Evolutionary conservation across 64 coral and sea anemone species (phyloP).

Genomic region (Platygyra sinensis): DNA sequence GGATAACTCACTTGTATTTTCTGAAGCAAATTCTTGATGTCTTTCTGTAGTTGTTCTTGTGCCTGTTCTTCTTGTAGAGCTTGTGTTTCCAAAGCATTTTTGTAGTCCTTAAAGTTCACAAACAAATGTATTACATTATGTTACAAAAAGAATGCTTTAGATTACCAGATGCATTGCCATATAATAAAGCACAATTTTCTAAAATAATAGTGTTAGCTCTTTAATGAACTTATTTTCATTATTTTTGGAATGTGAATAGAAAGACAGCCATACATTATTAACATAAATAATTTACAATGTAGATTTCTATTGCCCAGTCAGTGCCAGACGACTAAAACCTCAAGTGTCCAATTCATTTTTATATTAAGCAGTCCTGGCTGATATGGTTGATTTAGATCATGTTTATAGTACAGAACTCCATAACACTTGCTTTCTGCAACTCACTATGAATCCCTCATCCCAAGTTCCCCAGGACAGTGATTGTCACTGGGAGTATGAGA

Average conservation of each 20-base stretch:
- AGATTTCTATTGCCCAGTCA: too few relatives aligned
- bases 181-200: too few relatives aligned
- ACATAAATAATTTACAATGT: too few relatives aligned
- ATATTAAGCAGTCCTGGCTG: too few relatives aligned
- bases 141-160: background rate
- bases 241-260: too few relatives aligned
- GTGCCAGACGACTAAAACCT: too few relatives aligned
- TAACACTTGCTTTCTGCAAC: background rate
- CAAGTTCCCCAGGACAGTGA: background rate
- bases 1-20: constrained; percentile 65
- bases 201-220: too few relatives aligned
- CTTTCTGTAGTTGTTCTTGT: constrained; percentile 60
- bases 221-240: too few relatives aligned
- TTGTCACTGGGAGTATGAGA: background rate
- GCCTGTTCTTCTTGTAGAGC: constrained; percentile 60
- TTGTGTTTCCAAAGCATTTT: constrained; percentile 67
- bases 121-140: background rate
- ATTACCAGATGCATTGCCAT: background rate
- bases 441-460: background rate
- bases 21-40: constrained; percentile 68
- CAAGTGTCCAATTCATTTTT: too few relatives aligned
- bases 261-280: too few relatives aligned
- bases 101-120: constrained; percentile 64
- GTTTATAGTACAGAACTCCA: background rate
- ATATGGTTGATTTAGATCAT: background rate